Conservation (phyloP, 2,797 vertebrate genomes). For the Carcharodon carcharias region DNA sequence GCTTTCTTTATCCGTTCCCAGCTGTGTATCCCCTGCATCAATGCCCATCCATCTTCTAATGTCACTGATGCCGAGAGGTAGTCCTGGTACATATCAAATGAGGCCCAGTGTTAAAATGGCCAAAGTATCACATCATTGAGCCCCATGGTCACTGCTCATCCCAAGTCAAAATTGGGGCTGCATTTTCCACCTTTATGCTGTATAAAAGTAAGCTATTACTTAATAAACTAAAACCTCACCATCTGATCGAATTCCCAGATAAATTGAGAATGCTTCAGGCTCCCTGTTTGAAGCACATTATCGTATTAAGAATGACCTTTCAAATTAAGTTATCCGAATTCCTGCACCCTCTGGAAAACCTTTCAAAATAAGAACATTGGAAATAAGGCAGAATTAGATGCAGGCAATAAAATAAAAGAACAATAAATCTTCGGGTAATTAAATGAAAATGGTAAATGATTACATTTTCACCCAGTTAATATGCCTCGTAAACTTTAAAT, state of each 20-base stretch:
- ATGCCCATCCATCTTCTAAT: not conserved
- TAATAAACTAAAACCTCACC: not conserved
- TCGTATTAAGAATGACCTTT: not conserved
- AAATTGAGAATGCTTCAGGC: not conserved
- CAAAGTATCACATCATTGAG: not conserved
- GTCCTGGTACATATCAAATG: not conserved
- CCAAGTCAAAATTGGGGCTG: not conserved
- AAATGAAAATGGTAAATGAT: not conserved
- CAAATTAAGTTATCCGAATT: not conserved
- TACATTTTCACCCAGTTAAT: not conserved
- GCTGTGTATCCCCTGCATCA: too few species aligned
- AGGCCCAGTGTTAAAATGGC: not conserved
- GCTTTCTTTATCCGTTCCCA: too few species aligned
- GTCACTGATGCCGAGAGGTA: not conserved
- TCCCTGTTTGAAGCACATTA: not conserved
- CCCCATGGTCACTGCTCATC: not conserved
- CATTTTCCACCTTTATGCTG: not conserved
- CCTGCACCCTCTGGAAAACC: not conserved
- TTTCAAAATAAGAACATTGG: not conserved
- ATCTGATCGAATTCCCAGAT: not conserved
- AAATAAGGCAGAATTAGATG: not conserved
- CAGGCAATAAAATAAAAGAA: not conserved
- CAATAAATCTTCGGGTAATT: conserved; percentile 2
- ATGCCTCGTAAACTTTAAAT: not conserved
- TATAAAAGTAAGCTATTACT: not conserved